Percentiles rank a stretch among this genome's conserved stretches.
Conservation (phyloP, 2,113 vertebrate species). For the Eublepharis macularius region DNA sequence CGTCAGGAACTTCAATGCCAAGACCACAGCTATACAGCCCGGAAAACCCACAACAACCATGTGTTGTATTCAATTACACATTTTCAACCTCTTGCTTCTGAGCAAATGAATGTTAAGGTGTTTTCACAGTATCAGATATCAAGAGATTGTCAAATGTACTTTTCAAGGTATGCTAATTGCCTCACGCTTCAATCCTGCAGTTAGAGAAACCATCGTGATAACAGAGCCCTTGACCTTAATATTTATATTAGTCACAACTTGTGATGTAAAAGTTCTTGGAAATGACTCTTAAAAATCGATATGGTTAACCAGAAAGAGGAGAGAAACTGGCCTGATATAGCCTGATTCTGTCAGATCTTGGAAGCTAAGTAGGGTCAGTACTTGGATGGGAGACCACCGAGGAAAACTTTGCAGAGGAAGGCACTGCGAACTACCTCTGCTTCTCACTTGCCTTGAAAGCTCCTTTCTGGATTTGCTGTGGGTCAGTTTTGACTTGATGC, state of each 20-base stretch:
- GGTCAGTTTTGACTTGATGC: no score
- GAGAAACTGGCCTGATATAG: no score
- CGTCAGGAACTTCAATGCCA: no score
- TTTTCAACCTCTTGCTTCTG: slow-evolving; percentile 27
- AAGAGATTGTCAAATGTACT: slow-evolving; percentile 46
- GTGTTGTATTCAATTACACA: slow-evolving; percentile 29
- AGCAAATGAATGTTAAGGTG: neutral
- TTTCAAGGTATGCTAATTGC: slow-evolving; percentile 63
- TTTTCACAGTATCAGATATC: slow-evolving; percentile 42
- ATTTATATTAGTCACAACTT: slow-evolving; percentile 39
- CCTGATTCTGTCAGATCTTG: no score
- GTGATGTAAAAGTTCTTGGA: neutral
- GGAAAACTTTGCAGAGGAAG: no score
- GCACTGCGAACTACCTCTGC: no score
- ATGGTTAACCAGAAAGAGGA: fast-evolving
- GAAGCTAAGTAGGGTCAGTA: no score
- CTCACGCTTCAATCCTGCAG: slow-evolving; percentile 50
- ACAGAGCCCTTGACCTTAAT: slow-evolving; percentile 57
- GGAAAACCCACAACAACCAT: no score
- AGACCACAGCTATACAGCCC: no score
- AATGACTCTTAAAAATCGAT: neutral
- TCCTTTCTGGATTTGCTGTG: no score
- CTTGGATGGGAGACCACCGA: no score
- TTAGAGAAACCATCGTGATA: slow-evolving; percentile 62
- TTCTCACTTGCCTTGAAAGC: no score